Conservation (phyloP, 2,797 vertebrate species). For the Garrulus glandarius region DNA sequence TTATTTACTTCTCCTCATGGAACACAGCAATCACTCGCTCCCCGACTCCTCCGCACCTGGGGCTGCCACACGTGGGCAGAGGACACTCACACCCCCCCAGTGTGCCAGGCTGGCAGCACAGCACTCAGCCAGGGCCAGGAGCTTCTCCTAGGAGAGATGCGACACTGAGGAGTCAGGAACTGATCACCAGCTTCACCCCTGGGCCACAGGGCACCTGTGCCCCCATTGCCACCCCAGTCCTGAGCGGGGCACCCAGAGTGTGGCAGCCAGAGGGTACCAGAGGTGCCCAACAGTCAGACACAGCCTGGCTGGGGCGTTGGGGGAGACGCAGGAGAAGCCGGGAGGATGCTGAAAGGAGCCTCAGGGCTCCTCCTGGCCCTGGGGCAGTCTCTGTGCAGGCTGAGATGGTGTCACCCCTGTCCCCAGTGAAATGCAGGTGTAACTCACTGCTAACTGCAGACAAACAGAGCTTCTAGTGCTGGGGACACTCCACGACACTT, state of each 20-base stretch:
- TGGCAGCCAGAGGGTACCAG: neutral
- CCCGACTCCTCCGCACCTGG: neutral
- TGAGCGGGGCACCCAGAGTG: rapidly evolving
- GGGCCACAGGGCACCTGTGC: neutral
- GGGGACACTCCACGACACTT: neutral
- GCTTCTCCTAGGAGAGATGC: rapidly evolving
- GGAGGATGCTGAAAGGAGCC: neutral
- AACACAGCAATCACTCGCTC: neutral
- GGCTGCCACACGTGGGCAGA: neutral
- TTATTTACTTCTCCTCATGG: neutral
- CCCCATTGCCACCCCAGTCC: rapidly evolving
- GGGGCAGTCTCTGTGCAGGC: neutral
- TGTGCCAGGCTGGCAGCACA: neutral
- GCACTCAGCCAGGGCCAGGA: neutral
- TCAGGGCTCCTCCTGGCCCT: neutral
- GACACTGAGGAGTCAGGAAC: neutral
- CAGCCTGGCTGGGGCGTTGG: rapidly evolving
- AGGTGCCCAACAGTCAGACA: neutral
- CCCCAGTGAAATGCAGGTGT: neutral
- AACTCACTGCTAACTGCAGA: neutral
- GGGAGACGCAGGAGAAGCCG: rapidly evolving
- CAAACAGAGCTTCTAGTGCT: neutral
- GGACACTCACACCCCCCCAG: rapidly evolving
- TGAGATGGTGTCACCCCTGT: neutral
- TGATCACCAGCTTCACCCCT: neutral